These are phyloP conservation scores for Fulmarus glacialis DNA, from an alignment of 2,113 vertebrate species.

Conservation along the genomic window DNA sequence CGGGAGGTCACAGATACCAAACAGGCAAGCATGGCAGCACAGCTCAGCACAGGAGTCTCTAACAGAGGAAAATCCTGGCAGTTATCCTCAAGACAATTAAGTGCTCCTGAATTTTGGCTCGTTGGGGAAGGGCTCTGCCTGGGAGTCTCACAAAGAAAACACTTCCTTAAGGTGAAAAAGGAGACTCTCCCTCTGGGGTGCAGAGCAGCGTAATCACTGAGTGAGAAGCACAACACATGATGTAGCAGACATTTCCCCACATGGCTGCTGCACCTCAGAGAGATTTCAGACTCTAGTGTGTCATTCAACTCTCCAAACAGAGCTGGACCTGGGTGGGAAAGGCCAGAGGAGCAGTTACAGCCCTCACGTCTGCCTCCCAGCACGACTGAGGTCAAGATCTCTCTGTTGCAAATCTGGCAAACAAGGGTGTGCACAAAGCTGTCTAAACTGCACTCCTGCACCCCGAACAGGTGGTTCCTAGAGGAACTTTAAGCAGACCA, in stretches of 20 bases:
- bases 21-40: background rate
- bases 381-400: background rate
- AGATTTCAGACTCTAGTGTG: background rate
- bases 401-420: background rate
- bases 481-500: background rate
- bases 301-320: background rate
- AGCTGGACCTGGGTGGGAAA: background rate
- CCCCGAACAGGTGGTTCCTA: background rate
- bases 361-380: background rate
- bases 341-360: background rate
- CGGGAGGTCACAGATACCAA: background rate
- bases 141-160: background rate
- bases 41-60: background rate
- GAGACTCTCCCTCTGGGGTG: background rate
- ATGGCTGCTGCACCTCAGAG: background rate
- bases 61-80: background rate
- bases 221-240: background rate
- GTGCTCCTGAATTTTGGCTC: background rate
- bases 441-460: background rate
- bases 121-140: background rate
- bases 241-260: background rate
- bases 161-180: background rate
- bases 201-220: background rate
- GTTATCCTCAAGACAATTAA: background rate
- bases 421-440: fast-evolving